Base-by-base conservation (phyloP, 2,113 vertebrate genomes). In the Balaenoptera acutorostrata region DNA sequence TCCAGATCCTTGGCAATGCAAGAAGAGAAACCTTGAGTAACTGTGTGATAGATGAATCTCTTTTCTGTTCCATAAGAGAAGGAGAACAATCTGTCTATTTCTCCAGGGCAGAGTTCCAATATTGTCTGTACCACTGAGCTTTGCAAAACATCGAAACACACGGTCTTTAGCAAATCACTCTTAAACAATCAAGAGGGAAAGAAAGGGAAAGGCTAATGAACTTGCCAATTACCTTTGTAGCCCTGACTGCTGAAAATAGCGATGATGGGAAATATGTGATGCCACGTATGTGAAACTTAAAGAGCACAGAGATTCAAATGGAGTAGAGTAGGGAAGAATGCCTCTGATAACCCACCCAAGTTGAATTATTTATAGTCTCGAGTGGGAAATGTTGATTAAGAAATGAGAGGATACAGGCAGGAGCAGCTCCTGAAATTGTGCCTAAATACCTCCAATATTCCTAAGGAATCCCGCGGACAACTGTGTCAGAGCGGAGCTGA, bases 401-500 rank as follows among this genome's bases (percentile, higher is more conserved):
- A 96, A 96, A 92, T 88, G 44, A 95, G 72, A 78, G 52, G 27
- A 80, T 83, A 63, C 57, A 81, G 64, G 39, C 64, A 72, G 72
- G 17, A 80, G 5, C 25, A 86, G 31, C 55, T 93, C 61, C 86
- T 80, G 75, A 95, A 96, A 88, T 55, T 71, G 83, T 81, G 44
- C 71, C 88, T 88, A 93, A 97, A 85, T 88, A 81, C 71, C 61
- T 94, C 71, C 31, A 2, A 66, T 93, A 90, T 82, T 97, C 83
- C 39, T 57, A 31, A 91, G 88, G 80, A 97, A 96, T 96, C 88
- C 84, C 0, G 0, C 0, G 4, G 85, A 90, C 75, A 61, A 91
- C 33, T 61, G 80, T 93, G 57, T 96, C 90, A 87, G 81, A 88
- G 41, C 57, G 39, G 15, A 91, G 52, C 92, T 95, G 96, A 97